phyloP scores from a whole-genome alignment of 37 sponge, comb jelly and placozoan genomes.

The Chondrilla cf. caribensis region DNA sequence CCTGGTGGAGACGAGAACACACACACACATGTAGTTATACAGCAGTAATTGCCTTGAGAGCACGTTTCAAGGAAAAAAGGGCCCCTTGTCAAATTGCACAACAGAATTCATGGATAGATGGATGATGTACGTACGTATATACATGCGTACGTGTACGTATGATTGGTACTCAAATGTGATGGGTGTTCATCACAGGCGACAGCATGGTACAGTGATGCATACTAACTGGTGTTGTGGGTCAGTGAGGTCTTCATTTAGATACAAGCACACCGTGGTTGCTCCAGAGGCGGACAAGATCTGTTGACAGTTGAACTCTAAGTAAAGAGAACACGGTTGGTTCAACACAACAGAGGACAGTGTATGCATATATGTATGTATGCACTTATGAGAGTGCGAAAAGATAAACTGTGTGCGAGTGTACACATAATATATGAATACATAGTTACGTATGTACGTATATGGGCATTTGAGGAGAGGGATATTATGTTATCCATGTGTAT shows the following conservation, averaged over 20 bases:
- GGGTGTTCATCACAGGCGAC: no score
- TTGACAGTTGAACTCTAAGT: conserved; percentile 53
- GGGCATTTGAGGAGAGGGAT: no score
- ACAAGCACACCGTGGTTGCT: conserved; percentile 23
- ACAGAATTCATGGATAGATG: background rate
- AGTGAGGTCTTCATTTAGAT: conserved; percentile 3
- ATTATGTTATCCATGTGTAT: no score
- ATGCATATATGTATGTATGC: conserved; percentile 8
- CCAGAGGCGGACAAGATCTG: conserved; percentile 56
- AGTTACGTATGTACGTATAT: background rate
- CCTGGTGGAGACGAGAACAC: conserved; percentile 7
- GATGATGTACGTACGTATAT: background rate
- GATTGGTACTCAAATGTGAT: no score
- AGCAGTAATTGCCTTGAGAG: no score
- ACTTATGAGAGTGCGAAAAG: conserved; percentile 4
- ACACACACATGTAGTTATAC: background rate
- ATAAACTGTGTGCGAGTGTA: background rate
- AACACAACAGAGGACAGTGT: no score
- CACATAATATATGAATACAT: background rate
- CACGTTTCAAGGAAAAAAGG: no score
- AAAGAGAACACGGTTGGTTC: background rate
- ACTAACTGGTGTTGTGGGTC: conserved; percentile 33
- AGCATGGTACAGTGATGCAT: background rate
- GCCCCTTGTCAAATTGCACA: no score
- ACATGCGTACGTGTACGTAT: no score